Conservation (phyloP, 1,140 invertebrate genomes). For the Prorops nasuta region DNA sequence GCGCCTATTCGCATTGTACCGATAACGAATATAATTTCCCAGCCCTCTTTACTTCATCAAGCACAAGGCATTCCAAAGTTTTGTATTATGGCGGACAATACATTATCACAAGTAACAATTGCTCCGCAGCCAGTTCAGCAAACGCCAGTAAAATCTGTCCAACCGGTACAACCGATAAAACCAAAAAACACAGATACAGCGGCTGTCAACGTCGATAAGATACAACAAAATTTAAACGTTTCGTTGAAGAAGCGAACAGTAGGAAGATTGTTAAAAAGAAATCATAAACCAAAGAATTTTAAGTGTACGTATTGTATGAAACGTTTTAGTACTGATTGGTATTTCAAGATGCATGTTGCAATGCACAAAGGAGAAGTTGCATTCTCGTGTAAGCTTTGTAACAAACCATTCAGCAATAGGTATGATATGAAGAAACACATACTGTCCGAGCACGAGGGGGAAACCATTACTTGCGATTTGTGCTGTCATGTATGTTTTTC, state of each 20-base stretch:
- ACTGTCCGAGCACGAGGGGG: conserved; percentile 29
- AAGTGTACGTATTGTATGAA: conserved; percentile 45
- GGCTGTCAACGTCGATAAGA: too few species aligned
- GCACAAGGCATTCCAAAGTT: conserved; percentile 48
- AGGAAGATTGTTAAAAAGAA: conserved; percentile 10
- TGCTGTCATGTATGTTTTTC: conserved; percentile 24
- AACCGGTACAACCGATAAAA: neutral
- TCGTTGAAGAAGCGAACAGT: too few species aligned
- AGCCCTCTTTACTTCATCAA: conserved; percentile 45
- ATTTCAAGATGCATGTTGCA: conserved; percentile 46
- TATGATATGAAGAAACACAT: conserved; percentile 43
- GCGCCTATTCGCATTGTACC: conserved; percentile 45
- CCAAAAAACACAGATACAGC: too few species aligned
- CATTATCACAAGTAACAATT: neutral
- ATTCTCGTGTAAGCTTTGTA: conserved; percentile 39
- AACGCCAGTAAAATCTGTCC: neutral
- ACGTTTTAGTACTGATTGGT: conserved; percentile 46
- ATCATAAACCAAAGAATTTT: conserved; percentile 17
- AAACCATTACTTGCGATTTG: conserved; percentile 24
- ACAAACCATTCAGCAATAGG: conserved; percentile 35
- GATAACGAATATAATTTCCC: conserved; percentile 44
- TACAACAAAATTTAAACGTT: too few species aligned
- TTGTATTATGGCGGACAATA: conserved; percentile 43
- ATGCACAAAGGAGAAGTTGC: conserved; percentile 41
- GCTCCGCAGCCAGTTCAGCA: too few species aligned